Base-by-base conservation (phyloP, 2,888 invertebrate species). In the Parapristionchus giblindavisi region DNA sequence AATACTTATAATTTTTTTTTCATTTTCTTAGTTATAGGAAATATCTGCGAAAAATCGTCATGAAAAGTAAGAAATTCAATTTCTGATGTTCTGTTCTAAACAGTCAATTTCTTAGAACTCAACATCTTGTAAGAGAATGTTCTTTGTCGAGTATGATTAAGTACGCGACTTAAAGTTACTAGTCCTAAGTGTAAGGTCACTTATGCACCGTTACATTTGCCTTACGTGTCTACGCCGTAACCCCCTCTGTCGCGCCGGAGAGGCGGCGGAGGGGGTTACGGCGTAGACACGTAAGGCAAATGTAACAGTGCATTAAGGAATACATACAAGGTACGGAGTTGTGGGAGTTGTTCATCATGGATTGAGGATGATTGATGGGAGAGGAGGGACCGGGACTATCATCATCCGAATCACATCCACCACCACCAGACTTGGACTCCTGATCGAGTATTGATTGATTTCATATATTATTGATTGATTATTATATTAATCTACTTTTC, bases 321-420 rank as follows among this genome's bases (percentile, higher is more conserved):
- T 17, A 17, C 14, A 17, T 21, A n/a, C 51, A n/a, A n/a, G n/a
- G n/a, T n/a, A n/a, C n/a, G n/a, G n/a, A n/a, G n/a, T n/a, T n/a
- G n/a, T n/a, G n/a, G n/a, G 29, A 32, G 11, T 36, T 36, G 34
- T 14, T 11, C 14, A 14, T 29, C 40, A 58, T 54, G 27, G 60
- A 36, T 43, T 17, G 56, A 29, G 51, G 34, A 8, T 6, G 54
- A 60, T 48, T 60, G 63, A 21, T 29, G 1, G 65, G 66, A 27
- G 83, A 80, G 3, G 85, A 85, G 27, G 85, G 85, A 27, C 85
- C 85, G 17, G 85, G 85, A 29, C 78, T 79, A 24, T 85, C 86
- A 76, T 87, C 87, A 76, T 87, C 87, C 40, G 85, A 84, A 74
- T 85, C 84, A 38, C 73, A 60, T 1, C 61, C 80, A n/a, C 82